Conservation (phyloP, 2,113 vertebrate genomes). For the human region GRCh38 chr2:232635001-232635500, state of each 20-base stretch:
- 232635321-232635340: neutral
- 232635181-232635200: neutral
- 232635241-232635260: neutral
- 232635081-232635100: neutral
- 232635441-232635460: too few species aligned
- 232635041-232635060: neutral
- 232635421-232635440: neutral
- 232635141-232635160: neutral
- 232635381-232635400: neutral
- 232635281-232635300: too few species aligned
- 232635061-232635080: neutral
- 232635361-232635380: neutral
- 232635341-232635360: neutral
- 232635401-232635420: neutral
- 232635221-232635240: neutral
- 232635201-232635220: accelerated
- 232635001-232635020: neutral
- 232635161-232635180: neutral
- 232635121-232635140: neutral
- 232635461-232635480: neutral
- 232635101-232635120: neutral
- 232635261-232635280: neutral
- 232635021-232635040: neutral
- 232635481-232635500: neutral
- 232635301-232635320: neutral